Conservation (phyloP, 2,888 invertebrate species). For the Microdon myrmicae region DNA sequence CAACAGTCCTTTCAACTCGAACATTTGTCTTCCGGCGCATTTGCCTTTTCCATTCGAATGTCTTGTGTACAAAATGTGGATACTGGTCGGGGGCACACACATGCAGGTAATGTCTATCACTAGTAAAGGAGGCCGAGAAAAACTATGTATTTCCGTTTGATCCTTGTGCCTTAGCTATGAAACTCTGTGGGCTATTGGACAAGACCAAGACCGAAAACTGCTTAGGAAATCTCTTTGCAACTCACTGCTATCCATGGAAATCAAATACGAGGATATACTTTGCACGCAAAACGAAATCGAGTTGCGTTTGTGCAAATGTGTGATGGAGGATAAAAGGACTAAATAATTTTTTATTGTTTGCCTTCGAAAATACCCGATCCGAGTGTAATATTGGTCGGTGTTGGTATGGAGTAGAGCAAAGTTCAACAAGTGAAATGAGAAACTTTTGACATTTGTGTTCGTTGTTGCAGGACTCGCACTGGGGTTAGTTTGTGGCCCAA, state of each 20-base stretch:
- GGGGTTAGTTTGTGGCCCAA: neutral
- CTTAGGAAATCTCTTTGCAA: conserved; percentile 33
- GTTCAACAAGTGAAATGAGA: conserved; percentile 51
- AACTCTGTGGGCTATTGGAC: conserved; percentile 1
- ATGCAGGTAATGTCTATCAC: conserved; percentile 28
- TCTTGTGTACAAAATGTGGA: conserved; percentile 21
- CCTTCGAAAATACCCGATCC: conserved; percentile 41
- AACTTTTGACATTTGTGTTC: conserved; percentile 45
- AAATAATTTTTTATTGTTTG: conserved; percentile 49
- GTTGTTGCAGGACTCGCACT: conserved; percentile 15
- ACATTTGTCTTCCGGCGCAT: conserved; percentile 23
- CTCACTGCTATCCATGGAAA: conserved; percentile 41
- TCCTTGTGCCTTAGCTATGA: conserved; percentile 20
- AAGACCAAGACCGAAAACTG: conserved; percentile 24
- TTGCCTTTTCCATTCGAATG: too few species aligned
- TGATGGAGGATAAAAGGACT: conserved; percentile 41
- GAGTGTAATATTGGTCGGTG: conserved; percentile 35
- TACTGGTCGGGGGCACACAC: conserved; percentile 30
- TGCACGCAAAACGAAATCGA: conserved; percentile 25
- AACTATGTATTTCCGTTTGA: conserved; percentile 50
- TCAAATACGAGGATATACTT: conserved; percentile 37
- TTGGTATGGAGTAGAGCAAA: conserved; percentile 19
- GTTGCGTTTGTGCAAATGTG: neutral
- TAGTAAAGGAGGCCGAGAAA: conserved; percentile 36
- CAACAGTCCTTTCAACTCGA: conserved; percentile 39